Conservation (phyloP, 2,797 vertebrate genomes). For the Danio tinwini region DNA sequence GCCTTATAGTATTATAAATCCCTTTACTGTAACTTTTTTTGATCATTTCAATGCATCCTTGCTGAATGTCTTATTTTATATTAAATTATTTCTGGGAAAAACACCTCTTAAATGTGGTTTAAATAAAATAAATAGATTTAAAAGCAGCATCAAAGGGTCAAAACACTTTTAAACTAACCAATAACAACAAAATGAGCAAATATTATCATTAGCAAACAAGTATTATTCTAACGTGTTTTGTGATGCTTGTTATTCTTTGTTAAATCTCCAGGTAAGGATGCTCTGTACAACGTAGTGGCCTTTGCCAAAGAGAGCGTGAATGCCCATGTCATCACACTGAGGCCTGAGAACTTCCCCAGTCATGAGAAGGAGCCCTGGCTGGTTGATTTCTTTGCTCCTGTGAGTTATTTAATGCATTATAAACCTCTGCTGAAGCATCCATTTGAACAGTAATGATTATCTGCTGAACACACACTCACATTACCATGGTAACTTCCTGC, state of each 20-base stretch:
- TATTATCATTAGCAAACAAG: too few relatives aligned
- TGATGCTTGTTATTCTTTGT: neutral
- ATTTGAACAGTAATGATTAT: neutral
- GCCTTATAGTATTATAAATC: neutral
- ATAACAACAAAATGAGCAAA: neutral
- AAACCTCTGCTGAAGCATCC: neutral
- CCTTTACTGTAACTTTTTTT: neutral
- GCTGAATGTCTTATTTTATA: neutral
- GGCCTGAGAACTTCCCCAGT: conserved; percentile 93
- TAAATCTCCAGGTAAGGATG: conserved; percentile 84
- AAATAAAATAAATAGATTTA: neutral
- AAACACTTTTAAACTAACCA: neutral
- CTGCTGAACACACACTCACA: neutral
- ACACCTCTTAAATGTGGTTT: neutral
- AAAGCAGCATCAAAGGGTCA: neutral
- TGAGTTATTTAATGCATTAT: conserved; percentile 69
- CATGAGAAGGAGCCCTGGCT: conserved; percentile 94
- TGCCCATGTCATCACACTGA: conserved; percentile 91
- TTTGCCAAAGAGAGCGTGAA: conserved; percentile 95
- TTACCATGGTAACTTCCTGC: conserved; percentile 19
- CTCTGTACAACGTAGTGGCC: conserved; percentile 90
- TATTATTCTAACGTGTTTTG: neutral
- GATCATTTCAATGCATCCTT: neutral
- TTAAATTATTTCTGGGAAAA: too few relatives aligned
- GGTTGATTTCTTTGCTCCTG: conserved; percentile 97